Base-by-base conservation (phyloP, 2,113 vertebrate genomes). In the Calypte anna region DNA sequence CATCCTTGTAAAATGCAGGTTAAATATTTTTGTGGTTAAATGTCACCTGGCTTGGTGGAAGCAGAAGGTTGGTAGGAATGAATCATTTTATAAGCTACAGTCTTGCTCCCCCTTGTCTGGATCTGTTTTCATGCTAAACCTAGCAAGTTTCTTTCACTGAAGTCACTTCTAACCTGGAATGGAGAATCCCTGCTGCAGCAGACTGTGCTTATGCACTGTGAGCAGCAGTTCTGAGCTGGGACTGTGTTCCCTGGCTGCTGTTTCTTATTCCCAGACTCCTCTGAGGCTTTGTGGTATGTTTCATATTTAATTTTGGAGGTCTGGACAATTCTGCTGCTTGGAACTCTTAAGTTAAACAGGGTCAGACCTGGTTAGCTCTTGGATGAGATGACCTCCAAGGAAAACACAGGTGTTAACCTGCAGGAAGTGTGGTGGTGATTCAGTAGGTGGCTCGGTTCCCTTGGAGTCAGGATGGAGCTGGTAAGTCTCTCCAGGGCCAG, bases 1-100 rank as follows among this genome's bases (percentile, higher is more conserved):
- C 53, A 70, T 61, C 85, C 79, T 90, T 93, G 44, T 94, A 92
- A 92, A 96, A 91, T 38, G 38, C 59, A 92, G 7, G 33, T 90
- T 74, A 83, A 93, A 64, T 90, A 75, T 88, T 95, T 93, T 74
- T 72, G 68, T 86, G 79, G 82, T 77, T 88, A 90, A 75, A 86
- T 75, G 79, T 84, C 85, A 93, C 91, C 88, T 91, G 68, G 64
- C 48, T 83, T 64, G 67, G 48, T 88, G 75, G 72, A 90, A 87
- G 62, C 40, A 87, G 67, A 77, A 88, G 19, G 38, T 64, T 86
- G 36, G 27, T 20, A 82, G 61, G 48, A 91, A 88, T 55, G 51
- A 94, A 15, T 74, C 2, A 80, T 73, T 87, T 91, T 50, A 30
- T 43, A 93, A 70, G 23, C 48, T 58, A 14, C 10, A 78, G 18